Conservation (phyloP, 64 coral and sea anemone species). For the Astreopora myriophthalma region DNA sequence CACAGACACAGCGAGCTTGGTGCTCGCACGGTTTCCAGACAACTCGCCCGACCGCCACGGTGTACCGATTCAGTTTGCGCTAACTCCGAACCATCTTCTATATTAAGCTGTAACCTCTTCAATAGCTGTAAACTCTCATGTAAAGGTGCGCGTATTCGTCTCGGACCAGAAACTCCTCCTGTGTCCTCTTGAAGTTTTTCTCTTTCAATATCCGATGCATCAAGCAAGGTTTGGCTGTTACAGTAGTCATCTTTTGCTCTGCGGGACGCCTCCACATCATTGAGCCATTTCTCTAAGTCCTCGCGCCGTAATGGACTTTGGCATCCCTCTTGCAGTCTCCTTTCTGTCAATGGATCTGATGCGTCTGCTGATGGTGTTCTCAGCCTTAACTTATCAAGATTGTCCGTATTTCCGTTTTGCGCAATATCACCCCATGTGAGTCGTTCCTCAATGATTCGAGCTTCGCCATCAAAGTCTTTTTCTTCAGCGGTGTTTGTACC, state of each 20-base stretch:
- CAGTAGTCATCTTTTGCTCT: not conserved
- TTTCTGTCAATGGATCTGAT: not conserved
- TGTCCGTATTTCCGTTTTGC: not conserved
- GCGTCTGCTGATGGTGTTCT: not conserved
- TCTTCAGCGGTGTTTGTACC: not conserved
- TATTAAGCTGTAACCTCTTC: not conserved
- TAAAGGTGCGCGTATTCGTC: not conserved
- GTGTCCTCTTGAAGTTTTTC: not conserved
- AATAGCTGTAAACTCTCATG: constrained; percentile 28
- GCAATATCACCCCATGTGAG: constrained; percentile 34
- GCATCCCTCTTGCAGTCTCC: not conserved
- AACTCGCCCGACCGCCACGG: not conserved
- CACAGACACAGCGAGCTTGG: not conserved
- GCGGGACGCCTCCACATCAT: constrained; percentile 10
- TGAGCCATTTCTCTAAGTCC: constrained; percentile 53
- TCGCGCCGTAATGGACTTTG: not conserved
- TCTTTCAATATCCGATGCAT: not conserved
- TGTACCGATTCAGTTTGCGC: not conserved
- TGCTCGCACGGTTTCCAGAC: constrained; percentile 4
- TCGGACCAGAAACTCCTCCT: not conserved
- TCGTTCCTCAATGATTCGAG: not conserved
- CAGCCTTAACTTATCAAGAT: not conserved
- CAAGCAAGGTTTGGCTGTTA: not conserved
- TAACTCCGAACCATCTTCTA: not conserved
- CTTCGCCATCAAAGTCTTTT: too few species aligned